phyloP scores from a whole-genome alignment of 2,113 vertebrate species.

The Pteropus alecto region DNA sequence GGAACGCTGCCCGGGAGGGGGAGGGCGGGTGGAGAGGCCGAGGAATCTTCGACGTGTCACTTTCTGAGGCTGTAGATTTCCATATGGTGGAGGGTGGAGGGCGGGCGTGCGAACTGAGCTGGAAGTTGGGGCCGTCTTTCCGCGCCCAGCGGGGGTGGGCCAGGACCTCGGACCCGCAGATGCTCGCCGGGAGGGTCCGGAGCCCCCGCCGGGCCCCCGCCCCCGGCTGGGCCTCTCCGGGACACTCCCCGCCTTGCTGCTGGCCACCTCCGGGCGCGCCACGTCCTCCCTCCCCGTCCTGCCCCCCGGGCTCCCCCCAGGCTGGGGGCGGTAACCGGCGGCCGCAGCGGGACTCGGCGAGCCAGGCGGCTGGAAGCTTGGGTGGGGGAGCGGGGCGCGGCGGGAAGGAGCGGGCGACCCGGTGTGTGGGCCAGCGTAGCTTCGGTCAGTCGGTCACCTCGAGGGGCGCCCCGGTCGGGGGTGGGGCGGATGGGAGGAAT shows the following conservation, averaged over 20 bases:
- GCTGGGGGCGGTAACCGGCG: conserved; percentile 75
- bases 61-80: conserved; percentile 72
- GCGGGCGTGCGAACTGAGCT: conserved; percentile 13
- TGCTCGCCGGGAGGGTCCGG: conserved; percentile 45
- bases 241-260: conserved; percentile 67
- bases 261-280: conserved; percentile 69
- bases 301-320: conserved; percentile 63
- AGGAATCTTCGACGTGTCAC: conserved; percentile 77
- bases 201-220: neutral
- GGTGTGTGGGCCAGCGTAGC: conserved; percentile 43
- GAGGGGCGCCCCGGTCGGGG: conserved; percentile 46
- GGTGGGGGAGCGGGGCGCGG: conserved; percentile 56
- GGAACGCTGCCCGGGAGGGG: conserved; percentile 59
- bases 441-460: conserved; percentile 62
- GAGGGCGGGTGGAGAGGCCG: conserved; percentile 52
- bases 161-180: neutral
- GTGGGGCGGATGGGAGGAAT: conserved; percentile 35
- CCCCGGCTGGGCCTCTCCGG: conserved; percentile 46
- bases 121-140: conserved; percentile 22
- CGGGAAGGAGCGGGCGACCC: conserved; percentile 54
- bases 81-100: conserved; percentile 69
- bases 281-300: conserved; percentile 70
- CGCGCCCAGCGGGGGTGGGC: neutral
- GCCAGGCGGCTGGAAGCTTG: conserved; percentile 48
- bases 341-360: conserved; percentile 55